Evolutionary conservation across 2,797 vertebrate genomes (phyloP).

Genomic region (Pipistrellus nathusii): DNA sequence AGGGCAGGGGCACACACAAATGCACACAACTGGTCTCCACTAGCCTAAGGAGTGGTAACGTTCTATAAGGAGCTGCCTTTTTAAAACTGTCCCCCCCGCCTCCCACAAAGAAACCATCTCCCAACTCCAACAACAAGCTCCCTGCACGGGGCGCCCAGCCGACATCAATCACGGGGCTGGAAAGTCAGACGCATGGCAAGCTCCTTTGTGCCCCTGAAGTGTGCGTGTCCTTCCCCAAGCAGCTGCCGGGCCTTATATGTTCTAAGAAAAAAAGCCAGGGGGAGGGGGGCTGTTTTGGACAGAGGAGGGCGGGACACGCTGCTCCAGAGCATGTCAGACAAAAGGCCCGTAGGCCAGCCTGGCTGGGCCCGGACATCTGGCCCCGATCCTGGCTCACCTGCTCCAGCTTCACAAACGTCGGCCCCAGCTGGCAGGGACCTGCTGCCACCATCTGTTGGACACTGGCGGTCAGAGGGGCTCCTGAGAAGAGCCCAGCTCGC

Average conservation of each 20-base stretch:
- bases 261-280: slow-evolving; percentile 72
- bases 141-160: slow-evolving; percentile 66
- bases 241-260: slow-evolving; percentile 87
- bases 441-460: neutral
- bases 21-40: too few relatives aligned
- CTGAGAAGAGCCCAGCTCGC: neutral
- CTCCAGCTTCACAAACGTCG: slow-evolving; percentile 80
- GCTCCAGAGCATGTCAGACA: slow-evolving; percentile 83
- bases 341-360: slow-evolving; percentile 82
- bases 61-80: neutral
- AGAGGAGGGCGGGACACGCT: slow-evolving; percentile 76
- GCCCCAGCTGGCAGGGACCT: slow-evolving; percentile 64
- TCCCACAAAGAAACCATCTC: neutral
- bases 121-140: slow-evolving; percentile 69
- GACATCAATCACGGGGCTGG: slow-evolving; percentile 84
- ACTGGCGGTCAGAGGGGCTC: neutral
- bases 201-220: slow-evolving; percentile 82
- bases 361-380: slow-evolving; percentile 85
- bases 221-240: slow-evolving; percentile 84
- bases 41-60: accelerated
- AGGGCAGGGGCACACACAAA: too few relatives aligned
- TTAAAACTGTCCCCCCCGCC: neutral
- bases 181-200: slow-evolving; percentile 82
- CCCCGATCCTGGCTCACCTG: slow-evolving; percentile 83
- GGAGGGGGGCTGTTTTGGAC: slow-evolving; percentile 69